Percentiles rank a stretch among this genome's conserved stretches.
phyloP scores from a whole-genome alignment of 2,888 invertebrate genomes.

The Xestia c-nigrum region DNA sequence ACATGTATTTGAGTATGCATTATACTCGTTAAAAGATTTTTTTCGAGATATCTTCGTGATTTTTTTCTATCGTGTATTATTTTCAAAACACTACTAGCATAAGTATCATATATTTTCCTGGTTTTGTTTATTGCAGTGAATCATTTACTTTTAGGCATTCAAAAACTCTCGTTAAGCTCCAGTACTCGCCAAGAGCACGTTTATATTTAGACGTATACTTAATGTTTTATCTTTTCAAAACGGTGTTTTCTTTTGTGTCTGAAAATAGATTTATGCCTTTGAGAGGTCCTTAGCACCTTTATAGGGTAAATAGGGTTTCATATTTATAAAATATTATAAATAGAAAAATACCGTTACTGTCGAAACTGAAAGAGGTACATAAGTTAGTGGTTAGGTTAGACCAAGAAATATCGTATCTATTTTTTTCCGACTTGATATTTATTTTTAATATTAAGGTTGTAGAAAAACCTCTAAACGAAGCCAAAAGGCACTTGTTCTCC shows the following conservation, averaged over 20 bases:
- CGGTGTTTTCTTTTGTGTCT: neutral
- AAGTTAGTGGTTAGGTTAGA: neutral
- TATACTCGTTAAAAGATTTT: too few relatives aligned
- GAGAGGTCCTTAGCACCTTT: neutral
- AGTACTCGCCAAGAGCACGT: neutral
- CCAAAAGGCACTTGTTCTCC: too few relatives aligned
- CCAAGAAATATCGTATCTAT: neutral
- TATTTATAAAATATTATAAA: constrained; percentile 2
- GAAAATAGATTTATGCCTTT: neutral
- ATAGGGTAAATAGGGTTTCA: neutral
- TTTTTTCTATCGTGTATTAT: too few relatives aligned
- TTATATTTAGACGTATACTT: constrained; percentile 20
- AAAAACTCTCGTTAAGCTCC: too few relatives aligned
- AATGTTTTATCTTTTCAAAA: neutral
- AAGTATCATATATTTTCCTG: too few relatives aligned
- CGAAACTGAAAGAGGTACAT: neutral
- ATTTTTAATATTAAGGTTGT: neutral
- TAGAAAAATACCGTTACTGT: neutral
- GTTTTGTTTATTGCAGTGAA: too few relatives aligned
- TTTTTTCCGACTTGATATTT: neutral
- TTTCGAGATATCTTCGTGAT: too few relatives aligned
- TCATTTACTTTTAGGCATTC: too few relatives aligned
- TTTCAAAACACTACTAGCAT: too few relatives aligned
- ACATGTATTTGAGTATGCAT: too few relatives aligned
- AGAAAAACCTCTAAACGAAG: too few relatives aligned